Conservation (phyloP, 2,888 invertebrate genomes). For the Apamea anceps region DNA sequence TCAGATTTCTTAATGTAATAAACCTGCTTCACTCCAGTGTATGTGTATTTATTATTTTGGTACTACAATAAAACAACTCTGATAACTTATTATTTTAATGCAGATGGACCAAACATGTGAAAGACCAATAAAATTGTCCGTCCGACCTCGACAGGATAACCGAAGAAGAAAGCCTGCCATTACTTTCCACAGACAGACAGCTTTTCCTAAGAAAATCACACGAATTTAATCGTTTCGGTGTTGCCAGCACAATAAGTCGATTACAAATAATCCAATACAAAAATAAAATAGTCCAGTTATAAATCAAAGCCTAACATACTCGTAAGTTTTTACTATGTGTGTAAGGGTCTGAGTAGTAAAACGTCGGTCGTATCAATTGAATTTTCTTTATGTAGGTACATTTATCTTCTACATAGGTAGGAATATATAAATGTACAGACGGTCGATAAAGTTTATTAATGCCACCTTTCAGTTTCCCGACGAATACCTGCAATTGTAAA, state of each 20-base stretch:
- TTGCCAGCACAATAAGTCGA: neutral
- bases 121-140: neutral
- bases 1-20: neutral
- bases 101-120: neutral
- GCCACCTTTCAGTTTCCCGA: too few species aligned
- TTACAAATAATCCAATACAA: neutral
- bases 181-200: neutral
- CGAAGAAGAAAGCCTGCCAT: neutral
- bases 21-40: neutral
- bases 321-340: slow-evolving; percentile 10
- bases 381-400: neutral
- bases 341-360: slow-evolving; percentile 8
- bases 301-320: too few species aligned
- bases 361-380: slow-evolving; percentile 5
- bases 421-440: neutral
- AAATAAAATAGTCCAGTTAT: neutral
- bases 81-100: neutral
- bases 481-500: neutral
- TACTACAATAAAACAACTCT: neutral
- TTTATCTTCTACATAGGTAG: neutral
- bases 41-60: neutral
- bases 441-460: neutral
- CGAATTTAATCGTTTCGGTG: neutral
- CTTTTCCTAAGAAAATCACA: neutral
- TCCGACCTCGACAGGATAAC: neutral